phyloP scores from a whole-genome alignment of 2,113 vertebrate species.

The Theropithecus gelada region DNA sequence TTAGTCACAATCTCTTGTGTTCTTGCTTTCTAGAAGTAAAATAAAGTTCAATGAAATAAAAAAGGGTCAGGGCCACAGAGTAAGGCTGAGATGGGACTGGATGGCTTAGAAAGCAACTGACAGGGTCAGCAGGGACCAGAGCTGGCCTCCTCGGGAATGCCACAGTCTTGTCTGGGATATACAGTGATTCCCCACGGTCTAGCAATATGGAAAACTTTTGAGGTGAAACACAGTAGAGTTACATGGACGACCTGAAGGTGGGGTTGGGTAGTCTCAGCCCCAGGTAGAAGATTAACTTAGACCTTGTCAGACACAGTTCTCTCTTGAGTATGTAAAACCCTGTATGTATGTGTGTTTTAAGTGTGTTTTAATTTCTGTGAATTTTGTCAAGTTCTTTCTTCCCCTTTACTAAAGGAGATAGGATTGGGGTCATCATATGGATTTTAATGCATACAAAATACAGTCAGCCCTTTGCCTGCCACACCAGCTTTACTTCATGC shows the following conservation, averaged over 20 bases:
- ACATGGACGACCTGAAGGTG: neutral
- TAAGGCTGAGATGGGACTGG: neutral
- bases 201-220: neutral
- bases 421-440: neutral
- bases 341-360: neutral
- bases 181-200: neutral
- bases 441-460: neutral
- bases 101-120: neutral
- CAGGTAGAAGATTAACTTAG: neutral
- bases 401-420: neutral
- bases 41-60: neutral
- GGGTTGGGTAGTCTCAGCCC: neutral
- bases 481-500: neutral
- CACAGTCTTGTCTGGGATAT: neutral
- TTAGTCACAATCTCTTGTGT: neutral
- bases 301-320: neutral
- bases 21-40: slow-evolving; percentile 30
- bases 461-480: neutral
- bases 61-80: neutral
- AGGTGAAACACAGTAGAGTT: neutral
- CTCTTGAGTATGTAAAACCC: neutral
- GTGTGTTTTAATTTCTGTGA: neutral
- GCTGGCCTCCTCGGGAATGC: neutral
- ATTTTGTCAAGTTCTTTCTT: neutral
- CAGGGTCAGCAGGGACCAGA: neutral